Evolutionary conservation across 2,113 vertebrate species (phyloP).

Genomic region (Rattus norvegicus): GRCr8 NC_086024.1:103877001-103877500

Average conservation of each 20-base stretch:
- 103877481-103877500: neutral
- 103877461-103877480: conserved; percentile 1
- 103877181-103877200: conserved; percentile 18
- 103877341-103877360: neutral
- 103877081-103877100: neutral
- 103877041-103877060: conserved; percentile 6
- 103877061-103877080: conserved; percentile 43
- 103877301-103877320: conserved; percentile 34
- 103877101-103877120: conserved; percentile 46
- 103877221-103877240: neutral
- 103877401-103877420: neutral
- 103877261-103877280: neutral
- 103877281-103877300: neutral
- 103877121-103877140: conserved; percentile 30
- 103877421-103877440: neutral
- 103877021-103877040: conserved; percentile 16
- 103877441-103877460: neutral
- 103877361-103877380: conserved; percentile 45
- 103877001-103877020: neutral
- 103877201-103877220: neutral
- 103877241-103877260: neutral
- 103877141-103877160: conserved; percentile 15
- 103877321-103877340: conserved; percentile 3
- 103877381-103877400: neutral
- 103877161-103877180: conserved; percentile 36